These are phyloP conservation scores for Phengaris alcon DNA, from an alignment of 2,888 invertebrate genomes.

Conservation along the genomic window DNA sequence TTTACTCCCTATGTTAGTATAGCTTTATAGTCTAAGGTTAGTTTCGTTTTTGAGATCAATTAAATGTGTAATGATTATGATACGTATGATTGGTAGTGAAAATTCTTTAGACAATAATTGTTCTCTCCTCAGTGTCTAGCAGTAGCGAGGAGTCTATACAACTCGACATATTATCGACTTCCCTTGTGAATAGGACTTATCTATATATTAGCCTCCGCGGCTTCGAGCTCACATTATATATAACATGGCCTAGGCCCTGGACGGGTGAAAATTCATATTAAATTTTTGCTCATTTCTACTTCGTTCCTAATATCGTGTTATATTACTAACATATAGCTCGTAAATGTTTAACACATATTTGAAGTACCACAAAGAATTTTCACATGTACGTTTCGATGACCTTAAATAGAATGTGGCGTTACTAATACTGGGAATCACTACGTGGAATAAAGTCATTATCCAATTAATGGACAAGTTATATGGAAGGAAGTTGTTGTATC, in stretches of 20 bases:
- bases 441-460: background rate
- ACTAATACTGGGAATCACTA: background rate
- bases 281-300: background rate
- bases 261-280: background rate
- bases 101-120: background rate
- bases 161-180: no score
- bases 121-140: background rate
- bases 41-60: slow-evolving; percentile 25
- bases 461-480: background rate
- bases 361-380: background rate
- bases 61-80: background rate
- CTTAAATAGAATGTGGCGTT: background rate
- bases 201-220: no score
- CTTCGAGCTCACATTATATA: no score
- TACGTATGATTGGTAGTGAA: background rate
- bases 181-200: no score
- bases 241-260: no score
- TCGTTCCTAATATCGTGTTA: background rate
- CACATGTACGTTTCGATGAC: background rate
- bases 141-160: no score
- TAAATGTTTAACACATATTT: background rate
- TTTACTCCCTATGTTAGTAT: slow-evolving; percentile 7
- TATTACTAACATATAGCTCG: background rate
- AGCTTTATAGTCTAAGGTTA: slow-evolving; percentile 15
- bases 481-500: background rate